Conservation (phyloP, 2,888 invertebrate species). For the Ochropleura leucogaster region DNA sequence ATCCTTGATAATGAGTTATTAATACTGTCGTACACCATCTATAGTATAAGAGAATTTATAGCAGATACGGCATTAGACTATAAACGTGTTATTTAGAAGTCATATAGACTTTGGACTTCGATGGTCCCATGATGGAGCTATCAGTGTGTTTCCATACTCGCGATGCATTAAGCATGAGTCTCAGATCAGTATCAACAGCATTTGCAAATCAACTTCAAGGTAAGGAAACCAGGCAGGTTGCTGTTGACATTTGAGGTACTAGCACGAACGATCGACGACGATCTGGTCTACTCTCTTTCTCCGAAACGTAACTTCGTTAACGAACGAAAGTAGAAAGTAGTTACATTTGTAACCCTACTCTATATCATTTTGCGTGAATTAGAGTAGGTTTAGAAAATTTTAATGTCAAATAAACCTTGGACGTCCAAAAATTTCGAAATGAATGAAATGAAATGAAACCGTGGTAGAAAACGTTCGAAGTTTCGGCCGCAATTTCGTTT, state of each 20-base stretch:
- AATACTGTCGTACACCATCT: too few species aligned
- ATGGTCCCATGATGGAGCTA: conserved; percentile 15
- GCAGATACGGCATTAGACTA: not conserved
- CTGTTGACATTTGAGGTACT: not conserved
- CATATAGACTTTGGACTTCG: not conserved
- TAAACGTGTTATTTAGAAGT: conserved; percentile 3
- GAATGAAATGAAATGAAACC: too few species aligned
- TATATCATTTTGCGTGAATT: too few species aligned
- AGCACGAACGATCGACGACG: not conserved
- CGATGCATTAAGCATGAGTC: conserved; percentile 46
- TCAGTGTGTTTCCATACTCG: not conserved
- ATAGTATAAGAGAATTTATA: not conserved
- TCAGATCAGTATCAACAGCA: conserved; percentile 40
- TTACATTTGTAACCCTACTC: too few species aligned
- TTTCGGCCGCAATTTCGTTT: too few species aligned
- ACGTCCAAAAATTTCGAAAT: too few species aligned
- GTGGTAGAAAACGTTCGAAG: too few species aligned
- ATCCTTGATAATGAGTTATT: too few species aligned
- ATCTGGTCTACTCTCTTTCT: too few species aligned
- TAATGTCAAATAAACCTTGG: too few species aligned
- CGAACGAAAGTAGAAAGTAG: too few species aligned
- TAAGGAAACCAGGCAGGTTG: conserved; percentile 27
- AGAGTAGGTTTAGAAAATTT: too few species aligned
- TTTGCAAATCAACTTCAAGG: conserved; percentile 47
- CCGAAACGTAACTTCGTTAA: not conserved